phyloP scores from a whole-genome alignment of 1,140 invertebrate genomes.

The Tetramorium simillimum region DNA sequence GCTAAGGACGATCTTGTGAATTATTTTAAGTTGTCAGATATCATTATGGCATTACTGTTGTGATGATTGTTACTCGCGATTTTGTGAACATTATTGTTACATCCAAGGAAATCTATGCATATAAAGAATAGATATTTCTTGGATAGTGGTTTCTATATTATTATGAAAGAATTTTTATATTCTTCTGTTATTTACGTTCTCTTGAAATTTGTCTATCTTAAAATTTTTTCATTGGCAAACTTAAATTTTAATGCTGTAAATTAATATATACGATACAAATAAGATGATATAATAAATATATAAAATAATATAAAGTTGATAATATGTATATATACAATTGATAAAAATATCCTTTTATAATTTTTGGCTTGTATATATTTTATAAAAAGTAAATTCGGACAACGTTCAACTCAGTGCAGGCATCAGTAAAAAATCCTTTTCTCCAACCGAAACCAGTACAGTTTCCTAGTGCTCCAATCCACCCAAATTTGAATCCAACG shows the following conservation, averaged over 20 bases:
- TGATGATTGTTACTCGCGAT: neutral
- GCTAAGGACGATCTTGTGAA: neutral
- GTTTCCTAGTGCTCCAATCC: neutral
- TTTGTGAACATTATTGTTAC: neutral
- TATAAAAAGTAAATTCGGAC: neutral
- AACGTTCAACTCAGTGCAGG: neutral
- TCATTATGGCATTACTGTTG: neutral
- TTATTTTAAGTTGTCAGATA: neutral
- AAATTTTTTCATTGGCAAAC: no score
- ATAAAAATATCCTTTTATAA: neutral
- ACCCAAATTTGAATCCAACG: no score
- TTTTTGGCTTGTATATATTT: neutral
- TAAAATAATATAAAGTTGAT: no score
- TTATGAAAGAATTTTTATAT: no score
- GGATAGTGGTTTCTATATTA: no score
- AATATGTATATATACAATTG: neutral
- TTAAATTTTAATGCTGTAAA: no score
- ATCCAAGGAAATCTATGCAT: neutral
- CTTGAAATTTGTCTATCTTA: no score
- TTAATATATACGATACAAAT: no score
- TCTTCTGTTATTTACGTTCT: no score
- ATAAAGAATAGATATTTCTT: neutral
- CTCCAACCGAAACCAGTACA: neutral
- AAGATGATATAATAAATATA: no score
- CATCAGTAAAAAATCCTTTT: constrained; percentile 6